Base-by-base conservation (phyloP, 2,113 vertebrate species). In the Sinocyclocheilus rhinocerous region DNA sequence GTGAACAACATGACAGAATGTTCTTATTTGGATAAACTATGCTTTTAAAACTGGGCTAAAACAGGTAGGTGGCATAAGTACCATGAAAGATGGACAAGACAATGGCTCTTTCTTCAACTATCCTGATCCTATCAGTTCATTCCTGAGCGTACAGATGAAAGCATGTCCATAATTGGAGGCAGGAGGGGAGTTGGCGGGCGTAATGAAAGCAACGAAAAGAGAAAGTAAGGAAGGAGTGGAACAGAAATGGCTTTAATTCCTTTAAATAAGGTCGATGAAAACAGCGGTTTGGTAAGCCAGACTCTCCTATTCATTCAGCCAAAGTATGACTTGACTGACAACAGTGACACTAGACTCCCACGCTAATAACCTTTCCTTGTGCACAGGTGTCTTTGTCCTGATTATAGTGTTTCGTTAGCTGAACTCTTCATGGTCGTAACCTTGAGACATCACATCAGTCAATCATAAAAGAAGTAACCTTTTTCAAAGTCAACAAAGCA, bases 61-160 rank as follows among this genome's bases (percentile, higher is more conserved):
- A 69, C 87, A 81, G 75, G 86, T 90, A 90, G 85, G 89, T 88
- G 90, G 29, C 13, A 72, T 52, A 57, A 29, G 45, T 22, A n/a
- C 42, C 18, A 15, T 82, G 63, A 45, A 36, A 29, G 50, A 69
- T 75, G 36, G 45, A 85, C 69, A 85, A 91, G 90, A 95, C 93
- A 95, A 93, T 94, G 92, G 87, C 89, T 91, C 93, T 93, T 95
- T 95, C 93, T 95, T 94, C 91, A 91, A 92, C 92, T 92, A 89
- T 93, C 91, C 93, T 90, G 94, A 95, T 94, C 92, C 92, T 94
- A 95, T 95, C 95, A 90, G 91, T 92, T 91, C 90, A 94, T 94
- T 94, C 92, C 93, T 94, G 93, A 92, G 92, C 20, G 4, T 88
- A 87, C 90, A 93, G 94, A 94, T 95, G 94, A 95, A 95, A 95